A percentile compares a stretch with the other conserved stretches of the same genome.
phyloP scores from a whole-genome alignment of 2,113 vertebrate genomes.

The Menura novaehollandiae region DNA sequence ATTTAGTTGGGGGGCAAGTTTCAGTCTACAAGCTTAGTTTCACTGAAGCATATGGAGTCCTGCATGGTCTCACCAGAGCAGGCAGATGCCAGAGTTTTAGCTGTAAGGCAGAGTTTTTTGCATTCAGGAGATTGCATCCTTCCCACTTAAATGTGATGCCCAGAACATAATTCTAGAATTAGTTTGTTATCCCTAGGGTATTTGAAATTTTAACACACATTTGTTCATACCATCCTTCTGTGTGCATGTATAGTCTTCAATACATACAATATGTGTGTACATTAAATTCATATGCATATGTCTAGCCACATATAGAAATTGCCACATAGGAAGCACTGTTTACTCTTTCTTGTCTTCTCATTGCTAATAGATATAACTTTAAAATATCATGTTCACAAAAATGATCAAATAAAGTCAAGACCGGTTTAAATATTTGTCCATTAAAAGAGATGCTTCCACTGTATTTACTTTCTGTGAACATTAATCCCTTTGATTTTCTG shows the following conservation, averaged over 20 bases:
- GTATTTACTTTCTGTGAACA: background rate
- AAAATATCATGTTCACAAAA: background rate
- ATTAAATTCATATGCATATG: background rate
- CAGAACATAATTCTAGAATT: slow-evolving; percentile 43
- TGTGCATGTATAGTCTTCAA: background rate
- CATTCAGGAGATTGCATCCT: background rate
- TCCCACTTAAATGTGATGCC: background rate
- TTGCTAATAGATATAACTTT: background rate
- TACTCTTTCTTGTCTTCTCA: background rate
- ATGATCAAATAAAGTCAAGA: background rate
- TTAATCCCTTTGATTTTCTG: background rate
- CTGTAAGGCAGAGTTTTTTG: slow-evolving; percentile 20
- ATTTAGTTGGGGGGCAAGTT: slow-evolving; percentile 33
- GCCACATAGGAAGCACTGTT: background rate
- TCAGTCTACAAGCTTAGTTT: background rate
- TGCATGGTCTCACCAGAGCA: background rate
- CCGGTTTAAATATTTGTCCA: background rate
- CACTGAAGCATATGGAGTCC: background rate
- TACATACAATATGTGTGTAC: background rate
- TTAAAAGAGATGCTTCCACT: background rate
- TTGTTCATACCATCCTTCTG: background rate
- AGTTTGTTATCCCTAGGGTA: background rate
- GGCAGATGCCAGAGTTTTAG: slow-evolving; percentile 15
- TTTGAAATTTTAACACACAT: background rate
- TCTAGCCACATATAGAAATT: background rate